These are phyloP conservation scores for Meiosimyza decipiens DNA, from an alignment of 2,888 invertebrate genomes.

Conservation along the genomic window DNA sequence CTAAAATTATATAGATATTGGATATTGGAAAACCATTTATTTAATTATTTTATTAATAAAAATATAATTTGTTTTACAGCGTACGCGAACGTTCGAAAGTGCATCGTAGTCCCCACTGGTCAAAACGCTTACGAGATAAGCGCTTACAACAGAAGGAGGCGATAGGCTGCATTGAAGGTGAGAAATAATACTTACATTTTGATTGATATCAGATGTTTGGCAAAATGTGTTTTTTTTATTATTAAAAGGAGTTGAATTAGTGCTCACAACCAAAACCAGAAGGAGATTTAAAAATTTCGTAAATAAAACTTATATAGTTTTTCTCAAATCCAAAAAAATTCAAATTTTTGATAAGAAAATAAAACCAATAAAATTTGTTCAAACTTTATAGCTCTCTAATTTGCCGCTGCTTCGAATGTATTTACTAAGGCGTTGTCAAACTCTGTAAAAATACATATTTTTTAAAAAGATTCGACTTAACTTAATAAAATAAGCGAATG, in stretches of 20 bases:
- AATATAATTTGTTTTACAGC: conserved; percentile 50
- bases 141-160: conserved; percentile 62
- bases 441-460: too few relatives aligned
- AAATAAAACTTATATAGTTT: too few relatives aligned
- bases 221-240: not conserved
- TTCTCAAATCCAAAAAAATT: too few relatives aligned
- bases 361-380: too few relatives aligned
- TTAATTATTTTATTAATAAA: not conserved
- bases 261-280: conserved; percentile 3
- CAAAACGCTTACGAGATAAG: conserved; percentile 65
- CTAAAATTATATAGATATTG: not conserved
- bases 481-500: too few relatives aligned
- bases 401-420: too few relatives aligned
- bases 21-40: not conserved
- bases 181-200: conserved; percentile 42
- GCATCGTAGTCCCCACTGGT: conserved; percentile 66
- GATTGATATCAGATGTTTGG: not conserved
- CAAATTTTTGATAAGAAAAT: too few relatives aligned
- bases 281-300: too few relatives aligned
- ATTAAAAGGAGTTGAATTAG: not conserved
- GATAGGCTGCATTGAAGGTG: conserved; percentile 62
- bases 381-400: too few relatives aligned
- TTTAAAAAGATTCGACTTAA: too few relatives aligned
- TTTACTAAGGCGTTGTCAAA: too few relatives aligned
- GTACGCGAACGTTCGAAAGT: conserved; percentile 64